Base-by-base conservation (phyloP, 2,113 vertebrate genomes). In the Fregata magnificens region DNA sequence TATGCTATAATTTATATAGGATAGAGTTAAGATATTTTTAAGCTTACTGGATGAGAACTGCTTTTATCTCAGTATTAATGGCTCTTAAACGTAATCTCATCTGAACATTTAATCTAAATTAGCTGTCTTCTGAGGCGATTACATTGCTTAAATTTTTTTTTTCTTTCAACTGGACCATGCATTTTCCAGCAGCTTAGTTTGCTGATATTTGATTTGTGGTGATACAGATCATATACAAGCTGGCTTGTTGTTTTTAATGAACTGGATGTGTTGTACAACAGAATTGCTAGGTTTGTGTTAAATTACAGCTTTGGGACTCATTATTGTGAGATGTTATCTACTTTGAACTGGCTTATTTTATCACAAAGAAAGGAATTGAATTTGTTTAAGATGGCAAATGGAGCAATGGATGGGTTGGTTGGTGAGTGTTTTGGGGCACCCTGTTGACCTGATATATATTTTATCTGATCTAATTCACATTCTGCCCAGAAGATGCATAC, bases 191-290 rank as follows among this genome's bases (percentile, higher is more conserved):
- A 96, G 93, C 74, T 97, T 96, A 88, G 88, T 97, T 95, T 97
- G 88, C 84, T 95, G 96, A 86, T 95, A 94, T 96, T 96, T 97
- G 96, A 97, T 98, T 96, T 97, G 95, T 94, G 63, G 66, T 66
- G 88, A 97, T 97, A 88, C 38, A 97, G 94, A 96, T 97, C 92
- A 95, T 88, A 94, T 86, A 96, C 84, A 96, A 93, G 71, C 71
- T 94, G 95, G 53, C 61, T 97, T 96, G 82, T 95, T 96, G 80
- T 91, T 97, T 98, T 98, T 98, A 98, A 98, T 98, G 97, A 98
- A 91, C 91, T 97, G 95, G 52, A 90, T 96, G 76, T 97, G 77
- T 91, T 96, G 53, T 88, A 74, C 97, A 98, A 94, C 90, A 72
- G 76, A 97, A 97, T 94, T 96, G 94, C 93, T 97, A 97, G 95